Conservation (phyloP, 2,888 invertebrate species). For the Ophioninae sp. region DNA sequence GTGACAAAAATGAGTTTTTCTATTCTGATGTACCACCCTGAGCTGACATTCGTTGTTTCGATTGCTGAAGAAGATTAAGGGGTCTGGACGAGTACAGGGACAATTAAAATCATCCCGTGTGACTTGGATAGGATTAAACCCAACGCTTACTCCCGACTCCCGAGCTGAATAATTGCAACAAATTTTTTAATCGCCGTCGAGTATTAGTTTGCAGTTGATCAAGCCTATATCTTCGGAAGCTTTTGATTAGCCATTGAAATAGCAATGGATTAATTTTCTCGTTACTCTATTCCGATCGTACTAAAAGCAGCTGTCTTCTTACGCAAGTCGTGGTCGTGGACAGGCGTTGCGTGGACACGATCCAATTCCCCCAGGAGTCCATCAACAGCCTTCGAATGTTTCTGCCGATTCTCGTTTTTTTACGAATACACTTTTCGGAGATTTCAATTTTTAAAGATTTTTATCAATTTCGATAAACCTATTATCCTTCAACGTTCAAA, state of each 20-base stretch:
- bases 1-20: no score
- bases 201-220: constrained; percentile 20
- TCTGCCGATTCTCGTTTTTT: neutral
- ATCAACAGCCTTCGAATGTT: no score
- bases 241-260: constrained; percentile 28
- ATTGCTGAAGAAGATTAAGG: neutral
- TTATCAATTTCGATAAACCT: no score
- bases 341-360: neutral
- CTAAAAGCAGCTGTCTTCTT: constrained; percentile 3
- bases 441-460: no score
- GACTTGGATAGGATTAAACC: constrained; percentile 22
- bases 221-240: neutral
- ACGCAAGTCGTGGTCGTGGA: neutral
- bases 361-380: no score
- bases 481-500: no score
- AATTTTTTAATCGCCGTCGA: neutral
- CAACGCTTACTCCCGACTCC: neutral
- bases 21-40: no score
- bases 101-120: constrained; percentile 49
- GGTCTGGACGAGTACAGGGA: neutral
- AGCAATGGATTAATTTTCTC: constrained; percentile 22
- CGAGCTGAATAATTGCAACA: neutral
- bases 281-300: constrained; percentile 8
- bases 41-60: neutral
- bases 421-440: no score